A percentile compares a stretch with the other conserved stretches of the same genome.
These are phyloP conservation scores for Andrena marginata DNA, from an alignment of 2,888 invertebrate genomes.

Conservation along the genomic window DNA sequence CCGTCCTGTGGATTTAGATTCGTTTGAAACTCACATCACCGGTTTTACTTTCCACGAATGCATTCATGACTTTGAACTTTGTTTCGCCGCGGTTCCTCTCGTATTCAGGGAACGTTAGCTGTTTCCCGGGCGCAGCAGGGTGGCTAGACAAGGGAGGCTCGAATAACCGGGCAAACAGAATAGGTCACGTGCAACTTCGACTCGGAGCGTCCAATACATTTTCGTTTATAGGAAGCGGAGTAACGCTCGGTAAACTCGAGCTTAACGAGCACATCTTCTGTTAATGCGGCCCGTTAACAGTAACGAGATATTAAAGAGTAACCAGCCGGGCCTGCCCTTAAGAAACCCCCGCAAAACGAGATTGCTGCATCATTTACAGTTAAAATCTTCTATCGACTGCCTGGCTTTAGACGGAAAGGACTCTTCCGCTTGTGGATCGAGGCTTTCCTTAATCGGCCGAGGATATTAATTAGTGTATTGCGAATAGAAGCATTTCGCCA, in stretches of 20 bases:
- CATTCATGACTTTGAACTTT: neutral
- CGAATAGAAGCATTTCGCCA: neutral
- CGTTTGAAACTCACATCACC: no score
- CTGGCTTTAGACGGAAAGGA: neutral
- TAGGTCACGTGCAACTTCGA: constrained; percentile 25
- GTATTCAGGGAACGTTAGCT: constrained; percentile 13
- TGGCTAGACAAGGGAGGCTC: constrained; percentile 3
- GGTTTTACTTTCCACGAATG: no score
- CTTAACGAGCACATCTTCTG: constrained; percentile 32
- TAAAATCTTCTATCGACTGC: constrained; percentile 9
- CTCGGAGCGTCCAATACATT: constrained; percentile 31
- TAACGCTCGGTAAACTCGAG: constrained; percentile 7
- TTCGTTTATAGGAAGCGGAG: constrained; percentile 18
- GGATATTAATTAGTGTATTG: neutral
- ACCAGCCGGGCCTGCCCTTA: neutral
- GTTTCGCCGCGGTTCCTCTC: neutral
- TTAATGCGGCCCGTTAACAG: constrained; percentile 17
- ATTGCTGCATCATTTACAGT: neutral
- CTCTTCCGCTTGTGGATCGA: neutral
- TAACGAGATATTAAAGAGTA: constrained; percentile 30
- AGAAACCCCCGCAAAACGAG: neutral
- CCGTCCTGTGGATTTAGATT: no score
- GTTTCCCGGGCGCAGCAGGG: neutral
- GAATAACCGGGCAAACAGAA: constrained; percentile 24
- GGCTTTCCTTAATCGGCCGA: neutral